A percentile compares a stretch with the other conserved stretches of the same genome.
phyloP scores from a whole-genome alignment of 2,113 vertebrate species.

The Triplophysa siluroides region DNA sequence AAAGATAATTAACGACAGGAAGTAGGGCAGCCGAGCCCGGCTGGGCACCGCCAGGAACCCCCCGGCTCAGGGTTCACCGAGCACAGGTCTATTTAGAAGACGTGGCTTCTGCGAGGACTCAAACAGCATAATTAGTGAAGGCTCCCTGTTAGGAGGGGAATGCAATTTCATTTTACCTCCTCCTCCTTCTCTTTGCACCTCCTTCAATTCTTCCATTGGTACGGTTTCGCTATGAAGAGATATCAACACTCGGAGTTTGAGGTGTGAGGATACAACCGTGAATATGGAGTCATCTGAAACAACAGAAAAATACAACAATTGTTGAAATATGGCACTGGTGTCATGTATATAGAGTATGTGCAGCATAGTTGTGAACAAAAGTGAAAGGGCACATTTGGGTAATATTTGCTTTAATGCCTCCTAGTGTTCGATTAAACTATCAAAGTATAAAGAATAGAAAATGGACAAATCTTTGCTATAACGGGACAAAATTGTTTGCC shows the following conservation, averaged over 20 bases:
- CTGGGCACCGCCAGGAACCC: slow-evolving; percentile 63
- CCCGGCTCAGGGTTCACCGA: slow-evolving; percentile 74
- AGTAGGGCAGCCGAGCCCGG: slow-evolving; percentile 64
- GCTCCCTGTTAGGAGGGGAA: slow-evolving; percentile 56
- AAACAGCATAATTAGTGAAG: slow-evolving; percentile 77
- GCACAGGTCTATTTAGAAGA: slow-evolving; percentile 69
- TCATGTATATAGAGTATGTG: background rate
- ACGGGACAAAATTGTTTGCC: too few relatives aligned
- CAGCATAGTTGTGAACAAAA: too few relatives aligned
- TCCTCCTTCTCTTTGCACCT: slow-evolving; percentile 39
- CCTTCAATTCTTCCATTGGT: slow-evolving; percentile 17
- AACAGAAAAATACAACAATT: background rate
- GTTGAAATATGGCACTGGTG: background rate
- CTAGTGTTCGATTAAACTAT: too few relatives aligned
- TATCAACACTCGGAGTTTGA: slow-evolving; percentile 48
- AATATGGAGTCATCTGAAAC: slow-evolving; percentile 1
- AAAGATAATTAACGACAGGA: slow-evolving; percentile 97
- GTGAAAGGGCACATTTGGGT: too few relatives aligned
- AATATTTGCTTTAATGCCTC: too few relatives aligned
- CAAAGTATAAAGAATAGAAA: too few relatives aligned
- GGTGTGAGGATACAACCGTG: slow-evolving; percentile 37
- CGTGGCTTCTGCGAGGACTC: slow-evolving; percentile 68
- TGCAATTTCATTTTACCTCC: slow-evolving; percentile 57
- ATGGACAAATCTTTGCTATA: too few relatives aligned
- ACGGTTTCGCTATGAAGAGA: slow-evolving; percentile 46